Base-by-base conservation (phyloP, 2,113 vertebrate species). In the Rhinopomastus cyanomelas region DNA sequence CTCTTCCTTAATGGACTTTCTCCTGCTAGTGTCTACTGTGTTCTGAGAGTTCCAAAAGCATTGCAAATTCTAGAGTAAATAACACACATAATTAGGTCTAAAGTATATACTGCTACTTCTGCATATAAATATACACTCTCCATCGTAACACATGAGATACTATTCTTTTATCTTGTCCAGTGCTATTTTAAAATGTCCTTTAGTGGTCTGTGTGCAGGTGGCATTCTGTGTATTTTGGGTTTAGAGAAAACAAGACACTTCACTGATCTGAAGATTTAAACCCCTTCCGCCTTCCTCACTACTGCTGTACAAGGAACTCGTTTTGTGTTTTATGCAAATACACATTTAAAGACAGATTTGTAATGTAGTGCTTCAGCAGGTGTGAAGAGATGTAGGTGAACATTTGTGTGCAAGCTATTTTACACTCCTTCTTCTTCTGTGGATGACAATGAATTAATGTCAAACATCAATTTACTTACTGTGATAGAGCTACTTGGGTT, bases 381-480 rank as follows among this genome's bases (percentile, higher is more conserved):
- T 46, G 56, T 71, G 52, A 89, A 76, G 85, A 81, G 69, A 74
- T 12, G 39, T 19, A 68, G 53, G 39, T n/a, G 46, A 76, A 76
- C 36, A 81, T 86, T 87, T 93, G 66, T 89, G 88, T 82, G 44
- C 79, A 86, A 88, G 52, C 37, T 82, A 77, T 71, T 88, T 92
- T 77, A 74, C 23, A 53, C 12, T 42, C 12, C 57, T 68, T 87
- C 21, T 62, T 85, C 39, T 59, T 76, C 30, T 7, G 16, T 55
- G 42, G 22, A 30, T 61, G 8, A 30, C 8, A 79, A 52, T 32
- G 64, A 65, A 52, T 78, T 81, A 67, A 85, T 39, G 23, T 44
- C 27, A 95, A 95, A 95, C 96, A 82, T 84, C 37, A 42, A n/a
- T 74, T 90, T 96, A 90, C 73, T 93, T 96, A 92, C 46, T 81